Evolutionary conservation across 1,140 invertebrate species (phyloP).

Genomic region (Heliconius himera): DNA sequence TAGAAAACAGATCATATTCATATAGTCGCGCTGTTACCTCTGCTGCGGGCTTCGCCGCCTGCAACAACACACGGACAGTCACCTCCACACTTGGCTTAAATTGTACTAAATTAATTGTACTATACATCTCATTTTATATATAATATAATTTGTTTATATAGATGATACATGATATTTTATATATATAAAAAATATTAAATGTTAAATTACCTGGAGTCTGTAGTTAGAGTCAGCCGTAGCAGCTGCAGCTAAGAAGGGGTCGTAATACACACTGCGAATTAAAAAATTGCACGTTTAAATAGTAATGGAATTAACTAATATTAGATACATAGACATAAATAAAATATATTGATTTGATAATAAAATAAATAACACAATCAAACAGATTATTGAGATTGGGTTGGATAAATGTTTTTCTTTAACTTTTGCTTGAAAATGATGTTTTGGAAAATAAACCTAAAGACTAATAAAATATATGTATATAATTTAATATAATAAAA

Average conservation of each 20-base stretch:
- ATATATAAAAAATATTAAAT: background rate
- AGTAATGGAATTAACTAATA: background rate
- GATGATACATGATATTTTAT: background rate
- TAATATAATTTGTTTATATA: background rate
- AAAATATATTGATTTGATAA: background rate
- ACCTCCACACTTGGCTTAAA: constrained; percentile 37
- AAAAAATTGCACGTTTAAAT: constrained; percentile 44
- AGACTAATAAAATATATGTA: background rate
- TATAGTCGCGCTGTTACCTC: constrained; percentile 81
- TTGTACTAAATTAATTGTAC: background rate
- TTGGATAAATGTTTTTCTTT: background rate
- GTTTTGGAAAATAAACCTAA: background rate
- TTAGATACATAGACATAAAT: background rate
- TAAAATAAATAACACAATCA: background rate
- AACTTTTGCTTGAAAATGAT: background rate
- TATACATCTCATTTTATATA: background rate
- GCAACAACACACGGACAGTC: constrained; percentile 83
- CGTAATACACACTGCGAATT: constrained; percentile 94
- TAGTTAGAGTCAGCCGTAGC: constrained; percentile 92
- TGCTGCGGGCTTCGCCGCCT: constrained; percentile 85
- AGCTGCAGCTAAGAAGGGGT: constrained; percentile 95
- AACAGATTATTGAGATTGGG: background rate
- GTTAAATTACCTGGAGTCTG: constrained; percentile 91
- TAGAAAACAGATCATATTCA: constrained; percentile 65
- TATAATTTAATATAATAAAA: background rate